Evolutionary conservation across 2,797 vertebrate genomes (phyloP).

Genomic region (Trachops cirrhosus): DNA sequence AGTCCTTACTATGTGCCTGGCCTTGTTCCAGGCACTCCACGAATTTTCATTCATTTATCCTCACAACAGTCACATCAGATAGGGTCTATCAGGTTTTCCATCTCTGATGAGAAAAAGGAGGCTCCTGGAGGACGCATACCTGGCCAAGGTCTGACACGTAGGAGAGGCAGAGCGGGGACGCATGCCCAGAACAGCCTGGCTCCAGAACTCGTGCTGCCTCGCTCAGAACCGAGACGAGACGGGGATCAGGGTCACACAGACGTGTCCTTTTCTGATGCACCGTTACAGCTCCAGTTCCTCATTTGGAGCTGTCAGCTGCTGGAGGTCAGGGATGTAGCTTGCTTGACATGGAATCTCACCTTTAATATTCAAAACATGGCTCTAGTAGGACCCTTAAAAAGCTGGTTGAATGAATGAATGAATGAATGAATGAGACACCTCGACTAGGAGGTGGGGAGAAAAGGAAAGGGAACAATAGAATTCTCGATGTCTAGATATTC

Average conservation of each 20-base stretch:
- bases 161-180: neutral
- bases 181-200: neutral
- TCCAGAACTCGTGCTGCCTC: neutral
- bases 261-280: slow-evolving; percentile 32
- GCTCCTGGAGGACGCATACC: neutral
- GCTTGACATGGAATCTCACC: neutral
- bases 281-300: neutral
- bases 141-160: neutral
- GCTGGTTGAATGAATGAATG: neutral
- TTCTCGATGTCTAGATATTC: neutral
- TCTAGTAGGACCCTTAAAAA: neutral
- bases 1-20: neutral
- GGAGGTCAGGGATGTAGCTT: neutral
- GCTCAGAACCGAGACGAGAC: neutral
- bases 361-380: neutral
- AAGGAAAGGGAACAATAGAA: neutral
- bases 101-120: neutral
- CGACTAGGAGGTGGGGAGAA: neutral
- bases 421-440: neutral
- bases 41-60: neutral
- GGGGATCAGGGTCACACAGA: neutral
- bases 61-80: neutral
- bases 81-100: neutral
- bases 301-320: neutral
- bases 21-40: neutral